Percentiles rank a stretch among this genome's conserved stretches.
phyloP scores from a whole-genome alignment of 2,888 invertebrate genomes.

The Tanypteryx hageni region DNA sequence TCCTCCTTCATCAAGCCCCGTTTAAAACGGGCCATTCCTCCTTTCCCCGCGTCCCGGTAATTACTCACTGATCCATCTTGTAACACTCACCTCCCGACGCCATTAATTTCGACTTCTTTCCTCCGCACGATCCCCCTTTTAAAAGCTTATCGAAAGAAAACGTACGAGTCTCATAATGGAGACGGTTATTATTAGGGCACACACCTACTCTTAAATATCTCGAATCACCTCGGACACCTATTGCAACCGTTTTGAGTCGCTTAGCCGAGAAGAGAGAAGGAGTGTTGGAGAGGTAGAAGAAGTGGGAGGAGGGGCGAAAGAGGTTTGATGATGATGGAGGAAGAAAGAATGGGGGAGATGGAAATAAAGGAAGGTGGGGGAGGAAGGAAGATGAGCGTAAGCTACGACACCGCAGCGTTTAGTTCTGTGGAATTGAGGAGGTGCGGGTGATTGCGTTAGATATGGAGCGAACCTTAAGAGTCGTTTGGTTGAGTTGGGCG shows the following conservation, averaged over 20 bases:
- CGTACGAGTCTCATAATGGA: background rate
- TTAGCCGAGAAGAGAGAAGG: background rate
- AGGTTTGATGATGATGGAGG: too few species aligned
- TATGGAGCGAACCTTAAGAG: background rate
- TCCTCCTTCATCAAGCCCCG: background rate
- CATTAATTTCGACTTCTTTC: background rate
- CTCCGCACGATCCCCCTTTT: background rate
- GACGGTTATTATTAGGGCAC: conserved; percentile 28
- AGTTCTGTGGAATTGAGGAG: background rate
- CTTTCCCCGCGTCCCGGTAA: background rate
- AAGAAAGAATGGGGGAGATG: background rate
- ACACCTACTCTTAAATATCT: background rate
- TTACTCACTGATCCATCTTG: conserved; percentile 2
- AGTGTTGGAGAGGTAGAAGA: background rate
- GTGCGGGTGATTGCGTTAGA: background rate
- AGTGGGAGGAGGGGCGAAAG: background rate
- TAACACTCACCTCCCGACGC: too few species aligned
- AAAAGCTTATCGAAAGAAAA: background rate
- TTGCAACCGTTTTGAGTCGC: background rate
- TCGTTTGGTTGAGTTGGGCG: background rate
- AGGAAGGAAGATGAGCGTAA: background rate
- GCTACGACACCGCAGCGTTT: background rate
- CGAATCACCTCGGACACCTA: background rate
- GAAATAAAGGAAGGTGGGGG: background rate
- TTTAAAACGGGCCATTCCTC: background rate